Conservation (phyloP, 2,113 vertebrate genomes). For the Ciconia stormi region DNA sequence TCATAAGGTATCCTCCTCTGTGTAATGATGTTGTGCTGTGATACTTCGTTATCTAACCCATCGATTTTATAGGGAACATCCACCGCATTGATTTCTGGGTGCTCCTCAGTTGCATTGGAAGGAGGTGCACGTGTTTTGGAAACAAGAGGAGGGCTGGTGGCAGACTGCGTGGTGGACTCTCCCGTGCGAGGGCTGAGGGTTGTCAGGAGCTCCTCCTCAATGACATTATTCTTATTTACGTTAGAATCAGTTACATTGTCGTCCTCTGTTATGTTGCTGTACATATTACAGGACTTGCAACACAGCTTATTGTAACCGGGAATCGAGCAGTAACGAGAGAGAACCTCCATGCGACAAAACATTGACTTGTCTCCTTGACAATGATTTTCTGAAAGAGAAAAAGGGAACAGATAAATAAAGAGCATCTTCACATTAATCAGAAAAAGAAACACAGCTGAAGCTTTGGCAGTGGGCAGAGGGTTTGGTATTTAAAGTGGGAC, state of each 20-base stretch:
- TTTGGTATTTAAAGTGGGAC: constrained; percentile 2
- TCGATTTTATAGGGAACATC: constrained; percentile 78
- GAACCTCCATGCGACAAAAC: constrained; percentile 90
- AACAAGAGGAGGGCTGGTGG: constrained; percentile 13
- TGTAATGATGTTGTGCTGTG: constrained; percentile 87
- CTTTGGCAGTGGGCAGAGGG: constrained; percentile 42
- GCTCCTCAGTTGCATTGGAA: constrained; percentile 71
- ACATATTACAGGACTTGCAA: constrained; percentile 87
- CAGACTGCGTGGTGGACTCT: neutral
- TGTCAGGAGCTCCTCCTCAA: constrained; percentile 61
- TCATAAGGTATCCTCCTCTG: constrained; percentile 81
- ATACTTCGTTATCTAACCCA: constrained; percentile 75
- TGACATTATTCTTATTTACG: constrained; percentile 57
- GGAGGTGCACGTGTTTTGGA: constrained; percentile 1
- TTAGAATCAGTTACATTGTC: constrained; percentile 1
- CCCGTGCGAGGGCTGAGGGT: constrained; percentile 27
- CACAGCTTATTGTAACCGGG: constrained; percentile 89
- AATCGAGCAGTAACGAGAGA: constrained; percentile 89
- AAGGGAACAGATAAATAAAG: constrained; percentile 67
- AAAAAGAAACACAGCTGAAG: constrained; percentile 46
- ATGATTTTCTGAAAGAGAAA: constrained; percentile 87
- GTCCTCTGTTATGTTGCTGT: constrained; percentile 42
- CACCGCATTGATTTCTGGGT: constrained; percentile 83
- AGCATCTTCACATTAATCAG: neutral
- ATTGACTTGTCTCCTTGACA: constrained; percentile 93